phyloP scores from a whole-genome alignment of 2,888 invertebrate species.

The Cotesia congregata region DNA sequence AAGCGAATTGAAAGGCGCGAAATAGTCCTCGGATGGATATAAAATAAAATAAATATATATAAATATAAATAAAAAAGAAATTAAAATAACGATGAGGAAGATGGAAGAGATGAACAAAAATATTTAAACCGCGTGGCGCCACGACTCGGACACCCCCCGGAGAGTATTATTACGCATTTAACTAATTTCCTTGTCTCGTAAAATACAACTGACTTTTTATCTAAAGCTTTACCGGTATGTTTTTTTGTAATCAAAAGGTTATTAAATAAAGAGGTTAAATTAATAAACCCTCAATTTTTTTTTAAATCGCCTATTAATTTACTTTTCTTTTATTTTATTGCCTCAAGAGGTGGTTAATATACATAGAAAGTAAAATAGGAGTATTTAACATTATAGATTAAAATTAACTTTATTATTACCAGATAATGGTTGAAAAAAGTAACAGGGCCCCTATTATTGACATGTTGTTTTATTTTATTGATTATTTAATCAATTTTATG shows the following conservation, averaged over 20 bases:
- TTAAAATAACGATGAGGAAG: conserved; percentile 22
- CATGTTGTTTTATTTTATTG: no score
- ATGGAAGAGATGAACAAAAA: conserved; percentile 35
- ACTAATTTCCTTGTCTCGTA: conserved; percentile 67
- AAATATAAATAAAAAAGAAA: conserved; percentile 7
- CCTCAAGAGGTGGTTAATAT: no score
- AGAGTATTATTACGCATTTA: conserved; percentile 65
- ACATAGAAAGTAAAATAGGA: neutral
- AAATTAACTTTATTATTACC: no score
- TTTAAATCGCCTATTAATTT: no score
- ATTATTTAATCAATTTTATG: no score
- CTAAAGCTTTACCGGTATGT: neutral
- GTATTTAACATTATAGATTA: no score
- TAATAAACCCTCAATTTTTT: no score
- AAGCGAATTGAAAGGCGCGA: conserved; percentile 29
- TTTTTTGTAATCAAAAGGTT: neutral
- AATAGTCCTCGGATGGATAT: conserved; percentile 19
- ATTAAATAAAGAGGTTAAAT: no score
- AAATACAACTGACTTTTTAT: conserved; percentile 55
- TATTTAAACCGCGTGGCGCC: conserved; percentile 45
- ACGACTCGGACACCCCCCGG: conserved; percentile 52
- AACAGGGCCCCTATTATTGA: no score
- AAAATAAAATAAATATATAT: conserved; percentile 27
- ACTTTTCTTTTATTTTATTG: conserved; percentile 7
- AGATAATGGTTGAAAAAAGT: no score